Evolutionary conservation across 2,113 vertebrate genomes (phyloP).

Genomic region (Promerops cafer): DNA sequence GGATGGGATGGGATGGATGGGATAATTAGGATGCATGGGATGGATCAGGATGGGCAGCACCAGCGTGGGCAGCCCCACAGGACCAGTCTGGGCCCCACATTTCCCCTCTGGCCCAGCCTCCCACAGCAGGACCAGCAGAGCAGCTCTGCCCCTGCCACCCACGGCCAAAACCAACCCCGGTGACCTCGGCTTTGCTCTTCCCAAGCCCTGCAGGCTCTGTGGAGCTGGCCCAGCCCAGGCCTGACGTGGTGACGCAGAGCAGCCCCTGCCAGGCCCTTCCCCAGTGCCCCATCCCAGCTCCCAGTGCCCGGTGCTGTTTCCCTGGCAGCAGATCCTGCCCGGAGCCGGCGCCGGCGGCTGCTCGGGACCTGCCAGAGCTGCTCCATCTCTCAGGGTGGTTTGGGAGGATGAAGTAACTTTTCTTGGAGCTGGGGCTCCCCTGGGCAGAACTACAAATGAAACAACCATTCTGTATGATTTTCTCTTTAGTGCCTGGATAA

Average conservation of each 20-base stretch:
- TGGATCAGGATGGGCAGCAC: background rate
- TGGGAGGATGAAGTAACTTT: background rate
- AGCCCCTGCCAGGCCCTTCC: background rate
- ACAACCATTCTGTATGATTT: background rate
- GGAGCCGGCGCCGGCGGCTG: rapidly evolving
- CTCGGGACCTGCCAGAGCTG: background rate
- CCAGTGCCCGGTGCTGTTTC: rapidly evolving
- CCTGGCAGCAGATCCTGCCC: background rate
- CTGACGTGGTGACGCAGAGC: rapidly evolving
- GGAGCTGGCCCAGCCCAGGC: background rate
- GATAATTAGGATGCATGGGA: no score
- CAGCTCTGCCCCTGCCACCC: background rate
- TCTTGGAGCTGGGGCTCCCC: background rate
- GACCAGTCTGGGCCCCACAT: rapidly evolving
- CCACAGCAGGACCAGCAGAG: background rate
- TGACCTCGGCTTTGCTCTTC: background rate
- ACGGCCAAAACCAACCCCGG: rapidly evolving
- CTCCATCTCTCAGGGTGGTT: background rate
- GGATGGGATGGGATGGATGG: no score
- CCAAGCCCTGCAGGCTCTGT: background rate
- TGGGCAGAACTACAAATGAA: constrained; percentile 12
- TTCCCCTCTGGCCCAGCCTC: background rate
- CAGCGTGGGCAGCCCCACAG: background rate
- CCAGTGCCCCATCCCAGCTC: rapidly evolving
- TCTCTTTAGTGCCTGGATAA: background rate